phyloP scores from a whole-genome alignment of 2,888 invertebrate species.

The Caenorhabditis uteleia region DNA sequence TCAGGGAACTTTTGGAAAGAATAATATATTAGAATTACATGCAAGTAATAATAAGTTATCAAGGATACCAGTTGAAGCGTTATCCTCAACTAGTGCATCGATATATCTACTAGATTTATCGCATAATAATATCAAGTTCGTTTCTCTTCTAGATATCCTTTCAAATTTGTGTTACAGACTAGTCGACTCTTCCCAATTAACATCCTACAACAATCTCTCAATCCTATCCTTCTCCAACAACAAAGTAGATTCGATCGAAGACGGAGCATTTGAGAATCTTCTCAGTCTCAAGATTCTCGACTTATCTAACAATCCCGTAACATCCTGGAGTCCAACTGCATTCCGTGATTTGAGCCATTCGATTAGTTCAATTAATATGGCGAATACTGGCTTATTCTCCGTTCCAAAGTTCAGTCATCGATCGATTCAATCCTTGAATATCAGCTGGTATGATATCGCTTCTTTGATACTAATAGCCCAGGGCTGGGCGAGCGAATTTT shows the following conservation, averaged over 20 bases:
- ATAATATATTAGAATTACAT: constrained; percentile 79
- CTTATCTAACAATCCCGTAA: constrained; percentile 65
- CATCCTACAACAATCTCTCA: constrained; percentile 52
- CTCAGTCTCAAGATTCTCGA: constrained; percentile 57
- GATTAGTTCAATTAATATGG: constrained; percentile 60
- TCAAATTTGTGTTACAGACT: constrained; percentile 27
- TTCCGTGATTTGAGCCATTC: constrained; percentile 61
- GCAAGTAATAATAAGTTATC: constrained; percentile 78
- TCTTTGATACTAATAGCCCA: neutral
- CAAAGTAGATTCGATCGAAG: constrained; percentile 63
- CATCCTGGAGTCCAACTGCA: constrained; percentile 67
- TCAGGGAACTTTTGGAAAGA: constrained; percentile 57
- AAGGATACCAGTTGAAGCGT: constrained; percentile 77
- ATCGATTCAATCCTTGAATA: constrained; percentile 56
- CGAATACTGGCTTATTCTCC: constrained; percentile 66
- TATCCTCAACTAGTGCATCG: constrained; percentile 51
- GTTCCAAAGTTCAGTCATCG: constrained; percentile 60
- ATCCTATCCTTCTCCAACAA: constrained; percentile 54
- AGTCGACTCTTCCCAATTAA: constrained; percentile 41
- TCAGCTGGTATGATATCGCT: constrained; percentile 60
- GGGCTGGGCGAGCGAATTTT: too few relatives aligned
- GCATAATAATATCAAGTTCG: constrained; percentile 76
- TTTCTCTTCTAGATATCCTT: neutral
- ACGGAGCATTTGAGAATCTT: constrained; percentile 60
- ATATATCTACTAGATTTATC: constrained; percentile 83